A percentile compares a stretch with the other conserved stretches of the same genome.
Evolutionary conservation across 2,113 vertebrate genomes (phyloP).

Genomic region (Thryonomys swinderianus): DNA sequence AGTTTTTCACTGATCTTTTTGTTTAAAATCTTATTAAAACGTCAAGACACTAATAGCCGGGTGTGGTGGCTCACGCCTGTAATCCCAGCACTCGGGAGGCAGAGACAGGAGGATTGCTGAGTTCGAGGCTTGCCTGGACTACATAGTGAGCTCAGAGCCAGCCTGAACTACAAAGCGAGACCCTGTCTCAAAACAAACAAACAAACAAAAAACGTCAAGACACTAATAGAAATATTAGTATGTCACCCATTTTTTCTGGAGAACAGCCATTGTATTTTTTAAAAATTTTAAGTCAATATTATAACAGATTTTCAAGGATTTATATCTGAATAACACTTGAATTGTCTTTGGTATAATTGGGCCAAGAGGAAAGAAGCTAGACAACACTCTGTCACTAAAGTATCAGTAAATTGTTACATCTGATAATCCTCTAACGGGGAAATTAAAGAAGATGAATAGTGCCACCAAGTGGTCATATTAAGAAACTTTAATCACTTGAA

Average conservation of each 20-base stretch:
- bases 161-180: no score
- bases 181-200: no score
- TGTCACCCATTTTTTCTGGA: not conserved
- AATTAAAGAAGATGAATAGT: slow-evolving; percentile 57
- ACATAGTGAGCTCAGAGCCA: no score
- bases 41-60: no score
- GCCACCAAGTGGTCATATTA: slow-evolving; percentile 70
- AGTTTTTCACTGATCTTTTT: slow-evolving; percentile 43
- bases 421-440: not conserved
- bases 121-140: no score
- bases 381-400: not conserved
- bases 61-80: no score
- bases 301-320: slow-evolving; percentile 26
- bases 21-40: slow-evolving; percentile 25
- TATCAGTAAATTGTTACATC: not conserved
- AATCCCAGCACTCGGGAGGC: no score
- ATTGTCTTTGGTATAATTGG: slow-evolving; percentile 11
- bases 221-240: not conserved
- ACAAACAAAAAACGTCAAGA: no score
- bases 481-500: slow-evolving; percentile 42
- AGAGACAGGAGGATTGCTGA: no score
- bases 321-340: slow-evolving; percentile 1
- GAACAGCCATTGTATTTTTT: not conserved
- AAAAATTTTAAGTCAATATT: not conserved
- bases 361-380: not conserved